Conservation (phyloP, 2,888 invertebrate species). For the Temnothorax unifasciatus region DNA sequence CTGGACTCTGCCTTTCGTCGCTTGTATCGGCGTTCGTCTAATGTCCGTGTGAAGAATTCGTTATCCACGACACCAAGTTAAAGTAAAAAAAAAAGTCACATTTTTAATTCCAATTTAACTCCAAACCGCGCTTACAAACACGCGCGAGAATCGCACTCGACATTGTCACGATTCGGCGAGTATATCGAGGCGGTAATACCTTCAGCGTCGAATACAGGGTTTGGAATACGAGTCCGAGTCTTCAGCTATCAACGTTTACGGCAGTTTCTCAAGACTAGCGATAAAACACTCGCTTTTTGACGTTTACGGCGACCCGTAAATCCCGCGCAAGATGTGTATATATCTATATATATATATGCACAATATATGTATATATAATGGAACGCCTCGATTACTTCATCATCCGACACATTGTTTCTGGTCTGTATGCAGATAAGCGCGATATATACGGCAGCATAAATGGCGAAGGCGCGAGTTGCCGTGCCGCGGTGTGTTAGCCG, state of each 20-base stretch:
- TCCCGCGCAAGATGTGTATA: not conserved
- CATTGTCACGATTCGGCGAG: no score
- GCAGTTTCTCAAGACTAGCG: slow-evolving; percentile 40
- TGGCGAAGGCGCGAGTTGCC: slow-evolving; percentile 7
- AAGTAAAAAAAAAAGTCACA: not conserved
- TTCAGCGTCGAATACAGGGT: not conserved
- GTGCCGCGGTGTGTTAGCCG: slow-evolving; percentile 39
- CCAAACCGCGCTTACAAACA: not conserved
- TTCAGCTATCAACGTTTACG: not conserved
- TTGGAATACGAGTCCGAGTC: slow-evolving; percentile 15
- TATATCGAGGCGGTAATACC: no score
- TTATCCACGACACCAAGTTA: not conserved
- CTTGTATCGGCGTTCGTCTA: no score
- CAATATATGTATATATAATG: not conserved
- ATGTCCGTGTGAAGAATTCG: not conserved
- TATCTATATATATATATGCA: not conserved
- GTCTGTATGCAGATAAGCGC: slow-evolving; percentile 35
- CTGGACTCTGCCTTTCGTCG: not conserved
- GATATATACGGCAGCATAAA: slow-evolving; percentile 26
- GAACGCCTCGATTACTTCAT: slow-evolving; percentile 43
- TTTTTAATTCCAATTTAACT: not conserved
- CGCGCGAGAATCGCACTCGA: not conserved
- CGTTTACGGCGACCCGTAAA: slow-evolving; percentile 44
- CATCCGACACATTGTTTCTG: slow-evolving; percentile 43
- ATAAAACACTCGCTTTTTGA: slow-evolving; percentile 32